Conservation (phyloP, 2,113 vertebrate genomes). For the Balaeniceps rex region DNA sequence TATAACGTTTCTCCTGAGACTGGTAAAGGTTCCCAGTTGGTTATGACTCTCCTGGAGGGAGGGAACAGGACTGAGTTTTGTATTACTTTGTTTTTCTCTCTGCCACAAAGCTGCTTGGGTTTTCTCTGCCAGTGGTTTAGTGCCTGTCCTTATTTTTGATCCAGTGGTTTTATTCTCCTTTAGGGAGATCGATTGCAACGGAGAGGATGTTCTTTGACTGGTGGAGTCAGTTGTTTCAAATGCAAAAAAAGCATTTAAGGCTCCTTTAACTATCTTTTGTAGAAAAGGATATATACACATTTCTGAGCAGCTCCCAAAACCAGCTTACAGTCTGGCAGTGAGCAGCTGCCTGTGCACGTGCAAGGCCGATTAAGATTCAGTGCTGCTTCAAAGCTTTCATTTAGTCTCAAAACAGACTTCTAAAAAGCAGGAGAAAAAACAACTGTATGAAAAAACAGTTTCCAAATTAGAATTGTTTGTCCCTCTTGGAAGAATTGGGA, state of each 20-base stretch:
- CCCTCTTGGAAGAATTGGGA: background rate
- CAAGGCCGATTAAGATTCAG: background rate
- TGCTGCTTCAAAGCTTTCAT: background rate
- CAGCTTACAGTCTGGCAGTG: background rate
- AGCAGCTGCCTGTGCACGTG: constrained; percentile 41
- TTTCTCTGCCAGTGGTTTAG: background rate
- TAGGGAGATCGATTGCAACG: background rate
- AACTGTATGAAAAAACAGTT: background rate
- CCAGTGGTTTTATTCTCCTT: background rate
- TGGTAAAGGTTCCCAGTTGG: background rate
- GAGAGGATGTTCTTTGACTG: background rate
- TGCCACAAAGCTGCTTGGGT: background rate
- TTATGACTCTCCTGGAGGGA: background rate
- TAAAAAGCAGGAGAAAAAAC: background rate
- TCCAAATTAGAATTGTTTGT: background rate
- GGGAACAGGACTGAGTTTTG: background rate
- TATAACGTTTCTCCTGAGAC: no score
- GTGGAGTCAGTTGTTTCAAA: background rate
- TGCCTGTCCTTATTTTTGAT: background rate
- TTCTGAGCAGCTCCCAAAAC: background rate
- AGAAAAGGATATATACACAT: background rate
- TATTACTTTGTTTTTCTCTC: background rate
- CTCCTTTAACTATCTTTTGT: background rate
- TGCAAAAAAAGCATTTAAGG: background rate
- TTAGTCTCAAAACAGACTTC: background rate